A percentile compares a stretch with the other conserved stretches of the same genome.
phyloP scores from a whole-genome alignment of 2,888 invertebrate genomes.

The Neocrepidodera transversa region DNA sequence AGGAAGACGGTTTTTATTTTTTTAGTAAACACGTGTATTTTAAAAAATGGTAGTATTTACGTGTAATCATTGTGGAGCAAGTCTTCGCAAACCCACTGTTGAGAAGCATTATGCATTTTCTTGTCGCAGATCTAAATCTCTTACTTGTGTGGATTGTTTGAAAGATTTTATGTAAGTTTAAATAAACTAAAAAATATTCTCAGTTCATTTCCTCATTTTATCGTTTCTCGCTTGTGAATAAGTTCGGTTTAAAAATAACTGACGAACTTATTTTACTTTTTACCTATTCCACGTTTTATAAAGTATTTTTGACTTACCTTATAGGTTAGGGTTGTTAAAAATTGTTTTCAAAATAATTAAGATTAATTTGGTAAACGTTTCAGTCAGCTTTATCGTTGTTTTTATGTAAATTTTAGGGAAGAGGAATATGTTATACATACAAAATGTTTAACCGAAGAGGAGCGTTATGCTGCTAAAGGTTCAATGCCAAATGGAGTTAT shows the following conservation, averaged over 20 bases:
- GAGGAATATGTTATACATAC: slow-evolving; percentile 78
- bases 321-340: too few species aligned
- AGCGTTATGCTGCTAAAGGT: slow-evolving; percentile 87
- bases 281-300: too few species aligned
- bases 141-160: slow-evolving; percentile 93
- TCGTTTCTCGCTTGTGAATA: too few species aligned
- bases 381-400: too few species aligned
- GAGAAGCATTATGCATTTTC: slow-evolving; percentile 83
- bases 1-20: too few species aligned
- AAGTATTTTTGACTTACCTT: too few species aligned
- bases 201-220: too few species aligned
- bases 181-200: too few species aligned
- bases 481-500: slow-evolving; percentile 72
- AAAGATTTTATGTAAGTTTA: slow-evolving; percentile 80
- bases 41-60: slow-evolving; percentile 89
- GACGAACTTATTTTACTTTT: too few species aligned
- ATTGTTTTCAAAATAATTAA: too few species aligned
- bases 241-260: too few species aligned
- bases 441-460: slow-evolving; percentile 86
- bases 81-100: slow-evolving; percentile 89
- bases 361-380: too few species aligned
- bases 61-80: slow-evolving; percentile 90
- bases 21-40: neutral
- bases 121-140: slow-evolving; percentile 71
- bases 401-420: slow-evolving; percentile 64